phyloP scores from a whole-genome alignment of 2,888 invertebrate species.

The Antheraea yamamai region DNA sequence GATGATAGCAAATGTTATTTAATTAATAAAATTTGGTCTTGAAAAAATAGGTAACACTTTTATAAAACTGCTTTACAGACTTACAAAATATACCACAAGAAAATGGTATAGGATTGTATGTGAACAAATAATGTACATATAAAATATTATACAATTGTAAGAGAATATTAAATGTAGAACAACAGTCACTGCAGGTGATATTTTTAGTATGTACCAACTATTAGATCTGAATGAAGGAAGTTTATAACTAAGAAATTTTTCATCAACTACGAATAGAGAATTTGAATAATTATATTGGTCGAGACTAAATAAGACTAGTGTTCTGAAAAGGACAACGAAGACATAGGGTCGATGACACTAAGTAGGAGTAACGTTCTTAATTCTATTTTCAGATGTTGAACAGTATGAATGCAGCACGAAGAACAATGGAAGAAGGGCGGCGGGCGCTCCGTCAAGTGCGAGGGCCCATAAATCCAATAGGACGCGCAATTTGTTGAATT shows the following conservation, averaged over 20 bases:
- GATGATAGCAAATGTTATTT: no score
- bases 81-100: neutral
- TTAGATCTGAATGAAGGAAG: no score
- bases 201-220: no score
- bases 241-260: neutral
- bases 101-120: neutral
- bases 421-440: slow-evolving; percentile 76
- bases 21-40: neutral
- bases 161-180: neutral
- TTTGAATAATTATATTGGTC: neutral
- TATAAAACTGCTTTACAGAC: neutral
- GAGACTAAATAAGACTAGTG: neutral
- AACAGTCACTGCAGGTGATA: no score
- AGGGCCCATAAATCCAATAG: slow-evolving; percentile 74
- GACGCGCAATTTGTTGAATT: slow-evolving; percentile 83
- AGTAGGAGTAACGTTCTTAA: slow-evolving; percentile 19
- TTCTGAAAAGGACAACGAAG: neutral
- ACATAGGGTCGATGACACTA: slow-evolving; percentile 1
- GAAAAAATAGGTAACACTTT: neutral
- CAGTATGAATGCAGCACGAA: slow-evolving; percentile 59
- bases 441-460: slow-evolving; percentile 76
- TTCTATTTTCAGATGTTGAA: slow-evolving; percentile 51
- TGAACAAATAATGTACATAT: neutral
- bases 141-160: neutral
- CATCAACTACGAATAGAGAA: neutral